Conservation (phyloP, 1,140 invertebrate genomes). For the Nephila pilipes region DNA sequence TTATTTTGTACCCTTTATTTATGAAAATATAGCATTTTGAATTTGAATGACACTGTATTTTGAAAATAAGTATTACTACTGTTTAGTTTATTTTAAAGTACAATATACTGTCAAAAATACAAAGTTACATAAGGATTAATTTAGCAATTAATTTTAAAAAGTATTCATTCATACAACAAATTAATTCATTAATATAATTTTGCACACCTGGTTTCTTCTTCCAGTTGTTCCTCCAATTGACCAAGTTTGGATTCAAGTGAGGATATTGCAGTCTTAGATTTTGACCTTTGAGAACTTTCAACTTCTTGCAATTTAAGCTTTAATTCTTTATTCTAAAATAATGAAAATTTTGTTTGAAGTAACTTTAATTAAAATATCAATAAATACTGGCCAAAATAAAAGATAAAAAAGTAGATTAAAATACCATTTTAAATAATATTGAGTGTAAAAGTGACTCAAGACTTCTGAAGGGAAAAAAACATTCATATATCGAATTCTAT, state of each 20-base stretch:
- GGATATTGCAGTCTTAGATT: conserved; percentile 96
- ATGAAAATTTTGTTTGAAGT: not conserved
- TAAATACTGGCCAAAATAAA: no score
- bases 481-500: no score
- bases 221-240: conserved; percentile 97
- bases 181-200: not conserved
- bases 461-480: no score
- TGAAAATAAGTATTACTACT: no score
- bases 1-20: no score
- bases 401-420: no score
- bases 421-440: no score
- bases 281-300: conserved; percentile 94
- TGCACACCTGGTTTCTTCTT: conserved; percentile 93
- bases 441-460: no score
- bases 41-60: no score
- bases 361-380: not conserved
- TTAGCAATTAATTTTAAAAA: not conserved
- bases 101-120: not conserved
- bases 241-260: conserved; percentile 95
- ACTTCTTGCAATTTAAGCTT: conserved; percentile 93
- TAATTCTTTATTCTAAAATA: conserved; percentile 81
- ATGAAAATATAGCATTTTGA: no score
- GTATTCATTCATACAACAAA: not conserved
- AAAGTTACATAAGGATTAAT: not conserved
- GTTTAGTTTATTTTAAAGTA: not conserved